A percentile compares a stretch with the other conserved stretches of the same genome.
phyloP scores from a whole-genome alignment of 2,113 vertebrate species.

The Clinocottus analis region DNA sequence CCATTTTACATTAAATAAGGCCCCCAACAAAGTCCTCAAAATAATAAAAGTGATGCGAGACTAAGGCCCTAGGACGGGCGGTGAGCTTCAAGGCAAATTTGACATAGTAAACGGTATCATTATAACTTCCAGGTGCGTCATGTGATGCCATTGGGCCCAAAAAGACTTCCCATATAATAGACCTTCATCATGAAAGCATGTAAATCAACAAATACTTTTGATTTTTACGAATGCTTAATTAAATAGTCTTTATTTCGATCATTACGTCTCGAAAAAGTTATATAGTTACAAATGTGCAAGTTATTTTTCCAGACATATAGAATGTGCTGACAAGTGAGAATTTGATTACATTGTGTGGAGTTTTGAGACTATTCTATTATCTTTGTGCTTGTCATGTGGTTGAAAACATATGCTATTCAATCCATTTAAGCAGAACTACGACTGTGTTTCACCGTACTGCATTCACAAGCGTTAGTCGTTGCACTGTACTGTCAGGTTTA shows the following conservation, averaged over 20 bases:
- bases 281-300: not conserved
- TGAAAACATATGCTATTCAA: not conserved
- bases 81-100: not conserved
- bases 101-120: not conserved
- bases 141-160: not conserved
- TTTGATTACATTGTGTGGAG: not conserved
- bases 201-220: too few species aligned
- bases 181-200: too few species aligned
- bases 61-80: not conserved
- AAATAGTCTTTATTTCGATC: not conserved
- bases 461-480: not conserved
- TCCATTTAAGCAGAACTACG: not conserved
- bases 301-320: not conserved
- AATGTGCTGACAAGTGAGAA: not conserved
- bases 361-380: not conserved
- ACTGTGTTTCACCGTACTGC: not conserved
- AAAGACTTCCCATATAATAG: not conserved
- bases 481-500: not conserved
- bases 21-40: too few species aligned
- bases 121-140: not conserved
- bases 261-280: not conserved
- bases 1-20: slow-evolving; percentile 16
- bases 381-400: not conserved
- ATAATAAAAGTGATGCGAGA: not conserved
- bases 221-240: not conserved